Base-by-base conservation (phyloP, 2,888 invertebrate genomes). In the Pharmacophagus antenor region DNA sequence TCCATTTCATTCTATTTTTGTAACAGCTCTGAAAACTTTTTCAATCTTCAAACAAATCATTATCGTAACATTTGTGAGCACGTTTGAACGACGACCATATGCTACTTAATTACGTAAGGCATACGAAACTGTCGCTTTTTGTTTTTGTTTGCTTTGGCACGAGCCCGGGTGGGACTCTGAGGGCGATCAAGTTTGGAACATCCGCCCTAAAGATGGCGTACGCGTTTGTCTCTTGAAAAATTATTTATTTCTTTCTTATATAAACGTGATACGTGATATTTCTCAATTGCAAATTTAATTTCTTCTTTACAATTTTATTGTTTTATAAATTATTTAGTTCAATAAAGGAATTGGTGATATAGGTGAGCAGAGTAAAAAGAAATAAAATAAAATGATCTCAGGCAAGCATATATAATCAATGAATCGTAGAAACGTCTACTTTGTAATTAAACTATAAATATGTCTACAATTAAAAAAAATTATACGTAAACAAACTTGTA, bases 111-210 rank as follows among this genome's bases (percentile, higher is more conserved):
- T 72, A 72, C 69, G 70, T 68, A 72, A 73, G 62, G 65, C 70
- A 68, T 65, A 65, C 65, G 63, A 63, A 69, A 65, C 64, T 65
- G 67, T 65, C 63, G 58, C 66, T 68, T 72, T 67, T 67, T 70
- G 71, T 73, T 67, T 69, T 68, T 74, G 73, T 77, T 77, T 77
- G 69, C 67, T 67, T 73, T 74, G 72, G 74, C 74, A 72, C 71
- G 69, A 70, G 69, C 65, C 66, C 49, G 54, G 50, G 37, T 27
- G 54, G 51, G 50, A 25, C 31, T 62, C 54, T 42, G 64, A 56
- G 62, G 65, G 63, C 63, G 64, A 66, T 65, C 62, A 64, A 63
- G 61, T 62, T 63, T 66, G 68, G 60, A 65, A 64, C 65, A 63
- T 68, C 65, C 63, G 62, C 65, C 63, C 62, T 63, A 50, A 48